phyloP scores from a whole-genome alignment of 2,113 vertebrate species.

The Poeciliopsis retropinna region DNA sequence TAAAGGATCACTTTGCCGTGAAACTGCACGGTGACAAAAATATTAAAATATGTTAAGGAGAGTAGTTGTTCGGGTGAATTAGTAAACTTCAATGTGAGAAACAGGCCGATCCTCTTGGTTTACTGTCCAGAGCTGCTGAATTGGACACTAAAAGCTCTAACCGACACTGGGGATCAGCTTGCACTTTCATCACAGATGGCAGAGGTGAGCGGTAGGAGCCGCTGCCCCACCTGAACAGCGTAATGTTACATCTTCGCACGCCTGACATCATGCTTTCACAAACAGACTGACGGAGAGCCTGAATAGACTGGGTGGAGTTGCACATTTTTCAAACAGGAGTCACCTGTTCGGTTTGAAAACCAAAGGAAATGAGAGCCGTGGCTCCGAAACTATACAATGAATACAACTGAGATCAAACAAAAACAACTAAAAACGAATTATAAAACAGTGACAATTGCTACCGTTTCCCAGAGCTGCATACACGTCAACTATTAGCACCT shows the following conservation, averaged over 20 bases:
- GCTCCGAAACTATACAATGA: neutral
- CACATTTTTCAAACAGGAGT: slow-evolving; percentile 1
- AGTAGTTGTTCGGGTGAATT: no score
- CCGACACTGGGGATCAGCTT: slow-evolving; percentile 41
- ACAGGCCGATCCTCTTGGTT: no score
- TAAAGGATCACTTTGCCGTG: no score
- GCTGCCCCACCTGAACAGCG: slow-evolving; percentile 14
- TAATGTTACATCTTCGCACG: slow-evolving; percentile 16
- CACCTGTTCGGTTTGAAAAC: slow-evolving; percentile 18
- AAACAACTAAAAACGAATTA: neutral
- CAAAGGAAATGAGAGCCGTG: no score
- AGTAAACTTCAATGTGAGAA: no score
- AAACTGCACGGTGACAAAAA: no score
- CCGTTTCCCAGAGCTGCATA: neutral
- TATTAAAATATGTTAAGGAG: no score
- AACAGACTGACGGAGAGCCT: slow-evolving; percentile 23
- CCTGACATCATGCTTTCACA: slow-evolving; percentile 34
- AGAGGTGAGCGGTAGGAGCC: slow-evolving; percentile 22
- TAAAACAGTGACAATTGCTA: neutral
- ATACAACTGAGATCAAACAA: neutral
- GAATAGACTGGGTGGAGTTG: slow-evolving; percentile 45
- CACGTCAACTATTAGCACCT: neutral
- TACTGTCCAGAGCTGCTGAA: neutral
- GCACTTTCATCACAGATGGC: slow-evolving; percentile 58
- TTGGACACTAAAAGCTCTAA: slow-evolving; percentile 4